phyloP scores from a whole-genome alignment of 2,888 invertebrate genomes.

The Pteria penguin region DNA sequence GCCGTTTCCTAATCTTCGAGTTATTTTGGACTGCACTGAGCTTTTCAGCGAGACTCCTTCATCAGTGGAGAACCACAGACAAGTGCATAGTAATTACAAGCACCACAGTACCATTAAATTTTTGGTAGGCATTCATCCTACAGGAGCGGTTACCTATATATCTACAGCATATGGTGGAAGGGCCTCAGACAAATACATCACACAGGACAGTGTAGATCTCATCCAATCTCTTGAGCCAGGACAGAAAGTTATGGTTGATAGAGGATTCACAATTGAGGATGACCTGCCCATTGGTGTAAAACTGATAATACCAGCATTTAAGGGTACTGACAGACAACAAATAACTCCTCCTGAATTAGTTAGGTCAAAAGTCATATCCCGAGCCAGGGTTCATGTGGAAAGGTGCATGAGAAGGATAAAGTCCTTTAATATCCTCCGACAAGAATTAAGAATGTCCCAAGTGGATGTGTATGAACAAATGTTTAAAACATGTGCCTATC shows the following conservation, averaged over 20 bases:
- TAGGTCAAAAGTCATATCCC: no score
- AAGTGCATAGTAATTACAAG: neutral
- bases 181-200: neutral
- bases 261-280: no score
- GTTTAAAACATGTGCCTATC: no score
- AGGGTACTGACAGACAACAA: neutral
- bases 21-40: neutral
- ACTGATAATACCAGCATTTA: neutral
- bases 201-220: neutral
- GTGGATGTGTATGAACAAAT: no score
- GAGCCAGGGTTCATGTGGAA: no score
- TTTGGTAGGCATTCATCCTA: neutral
- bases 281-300: neutral
- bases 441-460: no score
- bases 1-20: neutral
- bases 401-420: no score
- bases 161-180: neutral
- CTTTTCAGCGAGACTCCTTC: neutral
- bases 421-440: no score
- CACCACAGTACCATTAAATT: neutral
- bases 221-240: neutral
- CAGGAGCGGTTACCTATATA: neutral
- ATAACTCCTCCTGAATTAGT: no score
- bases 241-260: neutral
- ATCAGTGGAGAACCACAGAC: neutral